These are phyloP conservation scores for Epiblema foenella DNA, from an alignment of 2,888 invertebrate species.

Conservation along the genomic window DNA sequence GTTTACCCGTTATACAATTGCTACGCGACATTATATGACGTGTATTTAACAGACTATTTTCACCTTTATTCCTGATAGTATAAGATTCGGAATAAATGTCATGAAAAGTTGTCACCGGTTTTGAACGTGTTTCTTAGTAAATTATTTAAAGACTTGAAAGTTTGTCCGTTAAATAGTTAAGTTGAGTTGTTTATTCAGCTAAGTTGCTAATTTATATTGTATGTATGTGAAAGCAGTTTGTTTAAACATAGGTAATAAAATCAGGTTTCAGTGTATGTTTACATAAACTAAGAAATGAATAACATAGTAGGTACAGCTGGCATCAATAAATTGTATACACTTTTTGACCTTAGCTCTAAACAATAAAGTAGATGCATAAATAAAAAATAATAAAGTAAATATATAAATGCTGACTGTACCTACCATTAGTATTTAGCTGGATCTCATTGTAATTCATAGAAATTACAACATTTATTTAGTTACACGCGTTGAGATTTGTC, in stretches of 20 bases:
- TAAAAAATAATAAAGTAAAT: no score
- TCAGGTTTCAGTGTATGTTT: background rate
- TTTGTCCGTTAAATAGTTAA: slow-evolving; percentile 59
- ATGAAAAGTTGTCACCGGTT: background rate
- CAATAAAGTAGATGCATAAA: no score
- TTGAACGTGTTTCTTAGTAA: slow-evolving; percentile 55
- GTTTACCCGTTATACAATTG: slow-evolving; percentile 36
- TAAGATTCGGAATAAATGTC: background rate
- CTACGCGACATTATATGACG: background rate
- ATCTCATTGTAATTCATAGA: no score
- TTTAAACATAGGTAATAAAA: slow-evolving; percentile 23
- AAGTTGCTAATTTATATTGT: slow-evolving; percentile 69
- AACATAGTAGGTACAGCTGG: background rate
- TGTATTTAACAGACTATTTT: background rate
- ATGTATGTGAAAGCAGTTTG: slow-evolving; percentile 62
- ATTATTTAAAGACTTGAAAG: slow-evolving; percentile 59
- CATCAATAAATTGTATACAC: no score
- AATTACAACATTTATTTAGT: no score
- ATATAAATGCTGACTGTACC: no score
- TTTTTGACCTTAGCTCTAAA: no score
- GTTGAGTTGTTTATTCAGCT: slow-evolving; percentile 57
- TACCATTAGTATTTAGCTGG: no score
- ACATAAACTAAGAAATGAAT: background rate
- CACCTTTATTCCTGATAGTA: background rate
- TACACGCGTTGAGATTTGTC: no score